A percentile compares a stretch with the other conserved stretches of the same genome.
These are phyloP conservation scores for Atherinosoma microstoma DNA, from an alignment of 2,797 vertebrate genomes.

Conservation along the genomic window DNA sequence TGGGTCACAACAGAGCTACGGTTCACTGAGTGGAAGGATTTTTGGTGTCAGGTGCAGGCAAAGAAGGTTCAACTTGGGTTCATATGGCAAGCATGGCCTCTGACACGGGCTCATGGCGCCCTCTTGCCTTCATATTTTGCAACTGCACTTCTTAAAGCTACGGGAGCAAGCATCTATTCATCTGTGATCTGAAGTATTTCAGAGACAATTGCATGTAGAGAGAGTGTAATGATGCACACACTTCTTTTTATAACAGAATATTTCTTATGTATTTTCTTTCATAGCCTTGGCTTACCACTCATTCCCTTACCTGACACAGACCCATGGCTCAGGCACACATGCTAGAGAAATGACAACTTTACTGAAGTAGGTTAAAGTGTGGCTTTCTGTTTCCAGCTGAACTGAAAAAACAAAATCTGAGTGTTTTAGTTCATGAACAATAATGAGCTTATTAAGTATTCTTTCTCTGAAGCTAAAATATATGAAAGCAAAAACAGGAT, in stretches of 20 bases:
- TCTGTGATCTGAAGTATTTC: conserved; percentile 23
- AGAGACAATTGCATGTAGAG: conserved; percentile 11
- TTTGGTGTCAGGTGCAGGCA: conserved; percentile 63
- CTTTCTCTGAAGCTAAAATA: conserved; percentile 20
- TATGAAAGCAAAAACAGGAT: conserved; percentile 34
- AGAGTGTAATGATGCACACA: conserved; percentile 15
- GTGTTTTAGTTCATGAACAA: neutral
- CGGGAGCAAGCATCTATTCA: conserved; percentile 26
- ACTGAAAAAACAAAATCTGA: conserved; percentile 3
- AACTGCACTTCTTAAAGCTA: conserved; percentile 70
- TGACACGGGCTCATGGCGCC: conserved; percentile 39
- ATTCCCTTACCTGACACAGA: conserved; percentile 6
- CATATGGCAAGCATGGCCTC: conserved; percentile 31
- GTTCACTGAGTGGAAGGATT: conserved; percentile 43
- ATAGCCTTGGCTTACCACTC: conserved; percentile 5
- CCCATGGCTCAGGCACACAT: neutral
- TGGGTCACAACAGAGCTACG: conserved; percentile 37
- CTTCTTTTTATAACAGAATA: neutral
- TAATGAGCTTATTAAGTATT: neutral
- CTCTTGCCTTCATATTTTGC: conserved; percentile 45
- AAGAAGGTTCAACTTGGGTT: conserved; percentile 54
- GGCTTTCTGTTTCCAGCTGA: conserved; percentile 29
- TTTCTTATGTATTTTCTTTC: neutral
- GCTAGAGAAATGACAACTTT: conserved; percentile 27
- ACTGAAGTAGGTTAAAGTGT: conserved; percentile 32